Evolutionary conservation across 2,888 invertebrate species (phyloP).

Genomic region (Andrena trimmerana): DNA sequence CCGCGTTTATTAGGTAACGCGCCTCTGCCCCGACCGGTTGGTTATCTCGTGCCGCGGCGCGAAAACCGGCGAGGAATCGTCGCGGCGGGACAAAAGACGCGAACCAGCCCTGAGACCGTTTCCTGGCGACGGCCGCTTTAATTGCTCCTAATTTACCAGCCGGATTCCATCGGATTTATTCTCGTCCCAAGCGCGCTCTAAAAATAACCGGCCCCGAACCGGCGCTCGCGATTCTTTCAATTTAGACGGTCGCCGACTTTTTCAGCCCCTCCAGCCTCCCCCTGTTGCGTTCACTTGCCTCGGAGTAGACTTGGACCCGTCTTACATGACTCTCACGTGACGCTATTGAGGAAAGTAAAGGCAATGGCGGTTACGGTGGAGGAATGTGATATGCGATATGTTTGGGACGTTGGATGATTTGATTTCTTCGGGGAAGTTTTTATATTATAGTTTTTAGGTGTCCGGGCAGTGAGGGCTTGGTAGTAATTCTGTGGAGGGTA

Average conservation of each 20-base stretch:
- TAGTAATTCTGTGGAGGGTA: too few species aligned
- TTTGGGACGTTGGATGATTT: too few species aligned
- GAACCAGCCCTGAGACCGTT: conserved; percentile 49
- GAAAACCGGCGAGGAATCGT: conserved; percentile 59
- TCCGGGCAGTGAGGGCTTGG: too few species aligned
- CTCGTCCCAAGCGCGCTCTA: conserved; percentile 70
- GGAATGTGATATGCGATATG: too few species aligned
- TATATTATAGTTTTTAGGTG: too few species aligned
- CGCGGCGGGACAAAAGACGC: conserved; percentile 60
- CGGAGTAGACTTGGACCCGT: too few species aligned
- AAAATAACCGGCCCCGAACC: conserved; percentile 72
- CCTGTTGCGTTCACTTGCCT: not conserved
- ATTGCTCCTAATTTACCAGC: conserved; percentile 81
- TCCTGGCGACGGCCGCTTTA: conserved; percentile 69
- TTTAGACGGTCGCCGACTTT: conserved; percentile 59
- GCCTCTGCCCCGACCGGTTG: conserved; percentile 27
- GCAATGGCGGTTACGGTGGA: too few species aligned
- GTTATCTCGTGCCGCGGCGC: conserved; percentile 44
- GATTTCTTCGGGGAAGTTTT: too few species aligned
- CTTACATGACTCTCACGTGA: too few species aligned
- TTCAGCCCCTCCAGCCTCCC: conserved; percentile 12
- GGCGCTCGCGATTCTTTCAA: conserved; percentile 61
- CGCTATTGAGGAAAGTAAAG: too few species aligned
- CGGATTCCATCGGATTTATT: conserved; percentile 80
- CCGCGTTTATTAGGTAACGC: conserved; percentile 73